Base-by-base conservation (phyloP, 1,140 invertebrate species). In the Ooceraea biroi region DNA sequence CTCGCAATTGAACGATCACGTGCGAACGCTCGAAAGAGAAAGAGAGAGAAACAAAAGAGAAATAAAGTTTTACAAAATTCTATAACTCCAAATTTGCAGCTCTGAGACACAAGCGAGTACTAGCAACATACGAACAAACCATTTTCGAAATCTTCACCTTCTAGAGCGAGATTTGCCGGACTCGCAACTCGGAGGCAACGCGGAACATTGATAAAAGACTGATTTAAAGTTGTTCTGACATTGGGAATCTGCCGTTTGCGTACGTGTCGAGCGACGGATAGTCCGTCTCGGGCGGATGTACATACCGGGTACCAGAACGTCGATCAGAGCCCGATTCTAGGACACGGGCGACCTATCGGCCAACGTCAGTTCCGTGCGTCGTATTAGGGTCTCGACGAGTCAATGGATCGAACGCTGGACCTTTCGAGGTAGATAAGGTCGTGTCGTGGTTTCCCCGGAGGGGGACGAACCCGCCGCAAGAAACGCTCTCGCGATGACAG, bases 301-400 rank as follows among this genome's bases (percentile, higher is more conserved):
- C 60, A 63, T 58, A 76, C 44, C 73, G 73, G 36, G 57, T 63
- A 69, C 61, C 36, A 27, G 50, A 65, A 80, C 68, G 76, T 80
- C 50, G 76, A 80, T 80, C 65, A 69, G 76, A 52, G 22, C 76
- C 76, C 41, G 65, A 80, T 80, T 80, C 76, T 71, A 27, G 76
- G 76, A 46, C 76, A 78, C 50, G 50, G 50, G 50, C 50, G 65
- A 80, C 48, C 76, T 80, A 80, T 80, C 63, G 76, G 73, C 76
- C 65, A 22, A 80, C 50, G 76, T 80, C 76, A 80, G 50, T 80
- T 80, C 65, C 76, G 76, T 80, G 76, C 65, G 76, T 57, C 76
- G 65, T 80, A 80, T 80, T 80, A 80, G 76, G 76, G 76, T 80
- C 76, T 80, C 76, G 76, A 80, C 76, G 76, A 80, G 50, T 80